phyloP scores from a whole-genome alignment of 1,140 invertebrate species.

The Trichonephila inaurata region DNA sequence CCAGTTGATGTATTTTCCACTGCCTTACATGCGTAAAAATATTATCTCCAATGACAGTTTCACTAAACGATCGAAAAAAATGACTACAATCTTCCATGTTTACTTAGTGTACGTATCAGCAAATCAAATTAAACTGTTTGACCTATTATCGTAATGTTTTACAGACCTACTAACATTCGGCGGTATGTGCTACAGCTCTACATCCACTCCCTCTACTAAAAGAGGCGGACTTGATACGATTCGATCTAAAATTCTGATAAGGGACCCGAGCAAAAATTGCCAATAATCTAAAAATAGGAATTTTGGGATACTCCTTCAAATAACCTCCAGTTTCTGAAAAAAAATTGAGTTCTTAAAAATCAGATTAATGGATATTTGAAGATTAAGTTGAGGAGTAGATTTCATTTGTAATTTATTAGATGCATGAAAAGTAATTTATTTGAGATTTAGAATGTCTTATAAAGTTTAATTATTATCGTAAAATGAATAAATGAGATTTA shows the following conservation, averaged over 20 bases:
- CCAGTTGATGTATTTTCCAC: background rate
- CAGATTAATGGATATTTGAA: too few species aligned
- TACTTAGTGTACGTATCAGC: slow-evolving; percentile 5
- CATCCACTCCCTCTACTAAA: background rate
- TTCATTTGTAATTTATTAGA: too few species aligned
- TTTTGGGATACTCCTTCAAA: too few species aligned
- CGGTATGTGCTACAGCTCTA: background rate
- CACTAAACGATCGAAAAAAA: background rate
- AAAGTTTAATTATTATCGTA: too few species aligned
- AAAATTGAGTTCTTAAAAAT: too few species aligned
- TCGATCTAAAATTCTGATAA: background rate
- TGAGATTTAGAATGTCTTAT: too few species aligned
- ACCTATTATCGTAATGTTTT: background rate
- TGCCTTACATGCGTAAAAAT: background rate
- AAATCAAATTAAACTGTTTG: slow-evolving; percentile 59
- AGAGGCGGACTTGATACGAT: background rate
- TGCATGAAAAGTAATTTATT: too few species aligned
- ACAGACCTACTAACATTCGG: background rate
- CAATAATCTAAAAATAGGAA: background rate
- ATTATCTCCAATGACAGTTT: background rate
- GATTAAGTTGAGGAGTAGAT: too few species aligned
- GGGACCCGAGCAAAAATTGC: background rate
- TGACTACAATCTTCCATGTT: background rate
- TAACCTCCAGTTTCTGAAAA: too few species aligned
- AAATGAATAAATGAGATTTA: too few species aligned